Evolutionary conservation across 2,113 vertebrate species (phyloP), one percentile per base, ranked within the genome.

Genomic region (Platichthys flesus): DNA sequence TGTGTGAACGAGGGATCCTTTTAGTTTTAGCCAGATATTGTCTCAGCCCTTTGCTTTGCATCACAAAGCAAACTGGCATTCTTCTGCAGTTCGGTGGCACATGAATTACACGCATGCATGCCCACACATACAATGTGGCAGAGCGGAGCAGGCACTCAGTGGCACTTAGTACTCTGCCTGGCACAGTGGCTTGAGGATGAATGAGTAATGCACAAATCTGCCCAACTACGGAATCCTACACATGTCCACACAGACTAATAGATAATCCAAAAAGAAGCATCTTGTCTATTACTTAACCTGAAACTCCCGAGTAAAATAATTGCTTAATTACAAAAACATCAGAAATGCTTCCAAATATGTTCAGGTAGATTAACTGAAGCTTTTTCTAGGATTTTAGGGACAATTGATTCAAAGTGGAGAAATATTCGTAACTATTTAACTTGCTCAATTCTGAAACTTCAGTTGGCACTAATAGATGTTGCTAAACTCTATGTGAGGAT

Each of bases 121-220:
- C 82, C 88, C 82, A 82, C 67, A 61, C 67, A 82, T 79, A 83
- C 57, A 88, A 76, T 72, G 78, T 86, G 87, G 84, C 84, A 83
- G 64, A 83, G 82, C 35, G 72, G 58, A 87, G 59, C 26, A 62
- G 84, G 68, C 82, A 84, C 84, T 84, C 72, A 83, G 78, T 80
- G 80, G 65, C 81, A 85, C 79, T 88, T 78, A 56, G 56, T 20
- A 79, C 20, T 8, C 51, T 54, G 51, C 56, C 74, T 78, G 74
- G 73, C 62, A 26, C 56, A 80, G 74, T 42, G 71, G 88, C 87
- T 87, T 74, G 63, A 69, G 87, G 88, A 90, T 71, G 82, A 80
- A 92, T 92, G 89, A 92, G 88, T 92, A 90, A 93, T 86, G 79
- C 74, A 67, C 73, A 81, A 90, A 90, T 90, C 89, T 89, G 89